Base-by-base conservation (phyloP, 2,888 invertebrate genomes). In the Lepidocyrtinus sp. region DNA sequence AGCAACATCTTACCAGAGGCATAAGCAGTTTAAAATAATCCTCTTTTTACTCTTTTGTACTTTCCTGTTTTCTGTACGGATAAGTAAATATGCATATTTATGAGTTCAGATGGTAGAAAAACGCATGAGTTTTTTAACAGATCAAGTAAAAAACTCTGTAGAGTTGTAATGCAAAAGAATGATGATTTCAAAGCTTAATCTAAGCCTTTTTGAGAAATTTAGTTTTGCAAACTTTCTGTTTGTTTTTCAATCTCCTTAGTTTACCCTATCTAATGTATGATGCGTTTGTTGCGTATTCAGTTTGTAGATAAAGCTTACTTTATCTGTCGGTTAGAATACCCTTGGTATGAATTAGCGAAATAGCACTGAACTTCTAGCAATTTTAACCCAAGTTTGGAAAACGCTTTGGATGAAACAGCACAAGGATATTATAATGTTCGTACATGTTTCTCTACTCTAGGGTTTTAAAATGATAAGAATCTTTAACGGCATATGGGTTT, bases 1-100 rank as follows among this genome's bases (percentile, higher is more conserved):
- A 9, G 21, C 7, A 59, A 12, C 59, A 59, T 59, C 59, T 22
- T 19, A 3, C 50, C 50, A 12, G 15, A 55, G 21, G 19, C 7
- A 22, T 9, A 50, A 59, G 59, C n/a, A 59, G 21, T 59, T 59
- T 59, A 59, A 59, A 59, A 59, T 59, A 59, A 59, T 59, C 59
- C 59, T 59, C 22, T 59, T n/a, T n/a, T n/a, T 21, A 3, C 59
- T 22, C 21, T 59, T 59, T 21, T 21, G 3, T 59, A 59, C 22
- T 15, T 1, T 59, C 22, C 22, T 59, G 59, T 59, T 50, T 50
- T 59, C 21, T 21, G 22, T 7, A 9, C 21, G 59, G 59, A 59
- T 59, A 17, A 36, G 65, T 36, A 25, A 46, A 68, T 50, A 68
- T 68, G 68, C 68, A 68, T 68, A 68, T 68, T 68, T 68, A 68